These are phyloP conservation scores for Ciconia boyciana DNA, from an alignment of 2,113 vertebrate genomes.

Conservation along the genomic window DNA sequence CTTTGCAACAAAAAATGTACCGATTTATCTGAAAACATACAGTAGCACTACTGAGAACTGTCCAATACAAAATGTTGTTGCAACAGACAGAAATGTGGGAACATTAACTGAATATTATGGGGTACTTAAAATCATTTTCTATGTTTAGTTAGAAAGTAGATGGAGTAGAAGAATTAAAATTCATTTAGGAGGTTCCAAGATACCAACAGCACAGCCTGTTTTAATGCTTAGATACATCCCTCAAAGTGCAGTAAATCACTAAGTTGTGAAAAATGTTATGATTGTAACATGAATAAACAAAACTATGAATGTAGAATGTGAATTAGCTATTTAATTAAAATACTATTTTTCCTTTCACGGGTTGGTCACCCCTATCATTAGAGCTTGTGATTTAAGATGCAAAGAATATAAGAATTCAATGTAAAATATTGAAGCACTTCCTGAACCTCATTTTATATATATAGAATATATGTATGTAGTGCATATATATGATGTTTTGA, in stretches of 20 bases:
- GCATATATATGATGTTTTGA: background rate
- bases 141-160: background rate
- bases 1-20: background rate
- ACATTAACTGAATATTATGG: background rate
- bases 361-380: background rate
- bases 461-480: accelerated
- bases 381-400: background rate
- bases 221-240: background rate
- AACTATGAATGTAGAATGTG: background rate
- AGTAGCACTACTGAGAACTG: background rate
- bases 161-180: background rate
- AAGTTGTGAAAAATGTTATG: background rate
- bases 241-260: background rate
- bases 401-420: background rate
- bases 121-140: background rate
- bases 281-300: background rate
- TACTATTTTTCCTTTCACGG: background rate
- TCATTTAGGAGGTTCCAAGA: background rate
- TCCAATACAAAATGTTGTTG: background rate
- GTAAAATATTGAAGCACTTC: background rate
- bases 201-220: background rate
- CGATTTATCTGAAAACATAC: background rate
- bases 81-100: background rate
- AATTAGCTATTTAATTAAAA: background rate
- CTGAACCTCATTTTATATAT: background rate